Evolutionary conservation across 2,113 vertebrate genomes (phyloP).

Genomic region (Scophthalmus maximus): DNA sequence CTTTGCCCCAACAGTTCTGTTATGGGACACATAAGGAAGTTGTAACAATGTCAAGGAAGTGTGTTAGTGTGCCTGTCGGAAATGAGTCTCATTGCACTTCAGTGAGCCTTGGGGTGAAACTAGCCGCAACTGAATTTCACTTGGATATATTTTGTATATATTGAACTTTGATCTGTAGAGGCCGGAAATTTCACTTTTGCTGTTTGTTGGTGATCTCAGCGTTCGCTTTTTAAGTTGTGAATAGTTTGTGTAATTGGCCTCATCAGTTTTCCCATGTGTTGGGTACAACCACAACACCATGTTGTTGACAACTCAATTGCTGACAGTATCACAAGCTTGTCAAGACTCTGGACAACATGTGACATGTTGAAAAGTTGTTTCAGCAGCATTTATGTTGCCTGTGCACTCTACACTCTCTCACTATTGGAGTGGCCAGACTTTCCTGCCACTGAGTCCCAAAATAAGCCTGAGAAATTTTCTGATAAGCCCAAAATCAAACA

Average conservation of each 20-base stretch:
- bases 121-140: constrained; percentile 21
- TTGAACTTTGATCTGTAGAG: constrained; percentile 38
- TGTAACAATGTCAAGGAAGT: constrained; percentile 81
- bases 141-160: not conserved
- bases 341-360: constrained; percentile 32
- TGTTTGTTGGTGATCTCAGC: constrained; percentile 14
- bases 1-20: constrained; percentile 35
- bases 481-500: constrained; percentile 65
- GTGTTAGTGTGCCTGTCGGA: constrained; percentile 60
- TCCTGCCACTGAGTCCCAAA: constrained; percentile 56
- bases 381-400: constrained; percentile 35
- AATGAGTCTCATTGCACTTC: constrained; percentile 51
- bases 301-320: constrained; percentile 44
- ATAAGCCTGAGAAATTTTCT: constrained; percentile 74
- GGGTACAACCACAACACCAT: constrained; percentile 17
- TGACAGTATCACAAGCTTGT: constrained; percentile 41
- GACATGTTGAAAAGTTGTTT: constrained; percentile 65
- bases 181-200: constrained; percentile 34
- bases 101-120: constrained; percentile 41
- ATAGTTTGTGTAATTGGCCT: constrained; percentile 10
- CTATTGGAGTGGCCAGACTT: constrained; percentile 45
- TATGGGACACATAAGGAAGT: constrained; percentile 65
- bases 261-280: constrained; percentile 51
- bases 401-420: constrained; percentile 35
- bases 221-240: constrained; percentile 20